These are phyloP conservation scores for Flabesymbios commensalis DNA, from an alignment of 2,888 invertebrate species.

Conservation along the genomic window DNA sequence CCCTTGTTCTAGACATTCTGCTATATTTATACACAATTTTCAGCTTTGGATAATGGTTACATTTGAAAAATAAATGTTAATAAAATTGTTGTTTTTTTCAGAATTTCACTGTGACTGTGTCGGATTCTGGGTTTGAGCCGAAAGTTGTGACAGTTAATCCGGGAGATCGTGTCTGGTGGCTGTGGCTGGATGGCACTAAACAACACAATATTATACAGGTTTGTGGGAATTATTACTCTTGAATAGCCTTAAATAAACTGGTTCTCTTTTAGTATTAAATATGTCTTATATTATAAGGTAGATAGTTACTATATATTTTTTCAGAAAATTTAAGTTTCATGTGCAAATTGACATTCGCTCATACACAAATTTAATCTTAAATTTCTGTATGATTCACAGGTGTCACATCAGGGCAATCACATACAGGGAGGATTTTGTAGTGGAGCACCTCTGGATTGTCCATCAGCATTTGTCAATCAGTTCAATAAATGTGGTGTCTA, in stretches of 20 bases:
- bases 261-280: no score
- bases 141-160: constrained; percentile 58
- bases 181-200: constrained; percentile 59
- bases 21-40: not conserved
- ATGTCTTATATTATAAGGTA: no score
- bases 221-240: not conserved
- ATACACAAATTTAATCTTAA: no score
- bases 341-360: no score
- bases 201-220: constrained; percentile 61
- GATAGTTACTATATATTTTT: no score
- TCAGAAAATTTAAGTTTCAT: no score
- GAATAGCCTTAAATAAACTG: no score
- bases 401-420: constrained; percentile 54
- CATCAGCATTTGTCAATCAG: constrained; percentile 60
- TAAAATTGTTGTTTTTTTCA: constrained; percentile 28
- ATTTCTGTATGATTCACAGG: constrained; percentile 39
- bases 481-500: constrained; percentile 57
- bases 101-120: constrained; percentile 60
- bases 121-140: constrained; percentile 59
- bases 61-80: not conserved
- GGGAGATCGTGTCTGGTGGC: constrained; percentile 61
- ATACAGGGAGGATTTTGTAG: constrained; percentile 59
- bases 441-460: constrained; percentile 54
- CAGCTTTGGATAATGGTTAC: not conserved
- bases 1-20: not conserved